phyloP scores from a whole-genome alignment of 2,113 vertebrate genomes.

The Amazona vittata region DNA sequence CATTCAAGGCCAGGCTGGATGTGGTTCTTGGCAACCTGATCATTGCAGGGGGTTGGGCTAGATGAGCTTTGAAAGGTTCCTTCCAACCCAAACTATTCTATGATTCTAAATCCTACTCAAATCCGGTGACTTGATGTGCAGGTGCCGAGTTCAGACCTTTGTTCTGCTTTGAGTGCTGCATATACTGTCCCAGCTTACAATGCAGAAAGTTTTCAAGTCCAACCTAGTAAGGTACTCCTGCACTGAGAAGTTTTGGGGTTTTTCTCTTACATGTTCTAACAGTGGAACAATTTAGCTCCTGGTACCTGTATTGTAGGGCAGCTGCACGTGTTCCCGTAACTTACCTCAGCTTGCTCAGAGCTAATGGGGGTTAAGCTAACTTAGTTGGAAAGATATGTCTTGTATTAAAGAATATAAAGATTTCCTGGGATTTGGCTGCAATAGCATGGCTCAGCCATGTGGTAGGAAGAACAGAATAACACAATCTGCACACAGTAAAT shows the following conservation, averaged over 20 bases:
- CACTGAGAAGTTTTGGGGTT: neutral
- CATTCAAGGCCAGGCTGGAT: too few relatives aligned
- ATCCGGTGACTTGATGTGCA: neutral
- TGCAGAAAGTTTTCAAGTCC: neutral
- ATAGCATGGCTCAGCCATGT: neutral
- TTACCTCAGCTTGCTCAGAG: neutral
- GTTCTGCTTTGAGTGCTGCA: neutral
- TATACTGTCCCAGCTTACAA: neutral
- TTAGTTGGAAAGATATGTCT: neutral
- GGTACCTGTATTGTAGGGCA: neutral
- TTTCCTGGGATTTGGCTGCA: neutral
- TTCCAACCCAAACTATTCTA: too few relatives aligned
- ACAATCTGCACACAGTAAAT: neutral
- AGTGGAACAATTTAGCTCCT: neutral
- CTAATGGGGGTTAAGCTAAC: neutral
- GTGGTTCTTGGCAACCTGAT: too few relatives aligned
- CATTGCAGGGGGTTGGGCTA: too few relatives aligned
- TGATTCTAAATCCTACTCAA: neutral
- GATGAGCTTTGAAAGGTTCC: too few relatives aligned
- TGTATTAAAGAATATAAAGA: neutral
- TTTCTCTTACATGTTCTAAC: neutral
- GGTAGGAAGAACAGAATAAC: neutral
- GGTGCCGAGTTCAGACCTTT: neutral
- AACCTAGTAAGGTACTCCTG: neutral
- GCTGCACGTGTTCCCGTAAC: neutral